Conservation (phyloP, 2,113 vertebrate genomes). For the human (Homo sapiens) region DNA sequence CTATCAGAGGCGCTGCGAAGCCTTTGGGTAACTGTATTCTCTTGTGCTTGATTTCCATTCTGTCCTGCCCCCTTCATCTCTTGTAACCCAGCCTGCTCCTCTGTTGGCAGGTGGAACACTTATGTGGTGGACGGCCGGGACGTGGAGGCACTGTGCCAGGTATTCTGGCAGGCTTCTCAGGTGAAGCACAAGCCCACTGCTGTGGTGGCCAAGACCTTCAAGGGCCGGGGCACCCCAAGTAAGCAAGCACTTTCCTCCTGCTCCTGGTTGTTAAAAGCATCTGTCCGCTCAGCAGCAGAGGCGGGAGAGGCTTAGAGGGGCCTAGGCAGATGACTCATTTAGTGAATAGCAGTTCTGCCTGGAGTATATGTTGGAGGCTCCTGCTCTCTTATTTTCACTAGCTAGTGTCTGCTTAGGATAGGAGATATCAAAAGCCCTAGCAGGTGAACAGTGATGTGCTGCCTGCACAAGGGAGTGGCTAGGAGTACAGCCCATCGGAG, state of each 20-base stretch:
- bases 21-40: slow-evolving; percentile 87
- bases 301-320: neutral
- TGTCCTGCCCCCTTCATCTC: neutral
- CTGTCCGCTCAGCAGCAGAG: neutral
- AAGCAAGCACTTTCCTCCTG: slow-evolving; percentile 32
- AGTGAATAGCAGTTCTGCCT: neutral
- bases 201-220: slow-evolving; percentile 92
- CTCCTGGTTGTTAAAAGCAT: neutral
- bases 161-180: slow-evolving; percentile 88
- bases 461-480: neutral
- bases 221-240: slow-evolving; percentile 91
- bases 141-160: slow-evolving; percentile 89
- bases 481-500: neutral
- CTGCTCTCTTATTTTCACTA: neutral
- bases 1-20: slow-evolving; percentile 89
- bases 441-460: neutral
- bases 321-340: neutral
- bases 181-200: slow-evolving; percentile 90
- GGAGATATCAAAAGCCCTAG: neutral
- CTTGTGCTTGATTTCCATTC: neutral
- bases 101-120: slow-evolving; percentile 88
- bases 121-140: slow-evolving; percentile 91
- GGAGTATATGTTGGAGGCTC: neutral
- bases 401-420: neutral
- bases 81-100: neutral